These are phyloP conservation scores for Drosophila antonietae DNA, from an alignment of 2,888 invertebrate species.

Conservation along the genomic window DNA sequence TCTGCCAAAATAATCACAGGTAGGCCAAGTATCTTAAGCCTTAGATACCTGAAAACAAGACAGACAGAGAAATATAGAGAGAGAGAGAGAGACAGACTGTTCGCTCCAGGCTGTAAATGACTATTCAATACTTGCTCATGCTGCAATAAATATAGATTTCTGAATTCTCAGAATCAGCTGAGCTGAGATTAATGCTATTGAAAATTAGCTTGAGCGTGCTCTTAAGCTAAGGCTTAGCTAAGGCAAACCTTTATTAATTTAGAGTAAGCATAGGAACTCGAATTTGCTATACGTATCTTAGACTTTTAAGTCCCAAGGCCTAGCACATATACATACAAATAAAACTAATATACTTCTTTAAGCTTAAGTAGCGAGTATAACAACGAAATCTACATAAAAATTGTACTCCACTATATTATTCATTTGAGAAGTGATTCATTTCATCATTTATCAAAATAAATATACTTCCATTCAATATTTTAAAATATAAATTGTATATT, in stretches of 20 bases:
- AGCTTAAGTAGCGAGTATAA: too few species aligned
- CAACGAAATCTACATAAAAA: not conserved
- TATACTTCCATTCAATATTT: too few species aligned
- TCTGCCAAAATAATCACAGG: conserved; percentile 15
- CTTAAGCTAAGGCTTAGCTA: not conserved
- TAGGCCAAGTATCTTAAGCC: conserved; percentile 23
- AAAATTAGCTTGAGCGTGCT: too few species aligned
- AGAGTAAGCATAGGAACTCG: too few species aligned
- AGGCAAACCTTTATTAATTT: too few species aligned
- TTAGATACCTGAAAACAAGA: conserved; percentile 15
- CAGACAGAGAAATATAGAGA: not conserved
- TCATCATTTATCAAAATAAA: too few species aligned
- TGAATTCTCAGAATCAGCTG: not conserved
- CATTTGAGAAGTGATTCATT: too few species aligned
- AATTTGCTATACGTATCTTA: too few species aligned
- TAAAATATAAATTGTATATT: too few species aligned
- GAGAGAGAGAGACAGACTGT: not conserved
- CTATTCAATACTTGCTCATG: not conserved
- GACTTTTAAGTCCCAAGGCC: too few species aligned
- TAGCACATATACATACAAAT: too few species aligned
- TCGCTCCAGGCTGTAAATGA: not conserved
- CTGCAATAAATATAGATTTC: not conserved
- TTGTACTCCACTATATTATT: not conserved
- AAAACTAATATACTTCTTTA: too few species aligned
- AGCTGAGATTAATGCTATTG: not conserved